Percentiles rank a stretch among this genome's conserved stretches.
phyloP scores from a whole-genome alignment of 2,113 vertebrate genomes.

The Zonotrichia leucophrys region DNA sequence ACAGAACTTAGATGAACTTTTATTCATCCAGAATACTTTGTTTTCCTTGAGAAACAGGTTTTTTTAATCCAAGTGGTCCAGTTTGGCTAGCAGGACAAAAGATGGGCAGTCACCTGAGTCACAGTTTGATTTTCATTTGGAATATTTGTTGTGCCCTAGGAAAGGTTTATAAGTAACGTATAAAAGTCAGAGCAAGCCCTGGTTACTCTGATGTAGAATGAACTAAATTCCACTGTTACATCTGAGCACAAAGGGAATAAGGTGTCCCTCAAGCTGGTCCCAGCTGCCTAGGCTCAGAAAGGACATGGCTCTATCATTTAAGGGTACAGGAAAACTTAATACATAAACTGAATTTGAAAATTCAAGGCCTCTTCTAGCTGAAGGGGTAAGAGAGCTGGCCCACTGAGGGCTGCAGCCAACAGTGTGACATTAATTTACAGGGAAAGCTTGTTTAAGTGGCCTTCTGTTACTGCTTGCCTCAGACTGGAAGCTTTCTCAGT shows the following conservation, averaged over 20 bases:
- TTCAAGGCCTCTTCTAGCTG: neutral
- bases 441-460: neutral
- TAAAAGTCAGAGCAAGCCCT: neutral
- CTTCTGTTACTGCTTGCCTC: neutral
- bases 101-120: neutral
- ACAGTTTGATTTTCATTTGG: conserved; percentile 1
- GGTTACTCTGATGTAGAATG: neutral
- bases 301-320: neutral
- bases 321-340: neutral
- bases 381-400: neutral
- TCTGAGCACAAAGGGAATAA: neutral
- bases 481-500: neutral
- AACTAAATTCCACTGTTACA: neutral
- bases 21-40: neutral
- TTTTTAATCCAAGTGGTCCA: neutral
- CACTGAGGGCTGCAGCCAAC: neutral
- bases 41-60: neutral
- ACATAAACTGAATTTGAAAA: neutral
- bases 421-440: neutral
- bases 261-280: neutral
- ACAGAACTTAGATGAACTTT: neutral
- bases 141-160: neutral
- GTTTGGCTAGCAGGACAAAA: neutral
- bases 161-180: neutral
- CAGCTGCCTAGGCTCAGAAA: neutral